Conservation (phyloP, 53 echinoderm and acorn worm genomes). For the Astropecten irregularis region DNA sequence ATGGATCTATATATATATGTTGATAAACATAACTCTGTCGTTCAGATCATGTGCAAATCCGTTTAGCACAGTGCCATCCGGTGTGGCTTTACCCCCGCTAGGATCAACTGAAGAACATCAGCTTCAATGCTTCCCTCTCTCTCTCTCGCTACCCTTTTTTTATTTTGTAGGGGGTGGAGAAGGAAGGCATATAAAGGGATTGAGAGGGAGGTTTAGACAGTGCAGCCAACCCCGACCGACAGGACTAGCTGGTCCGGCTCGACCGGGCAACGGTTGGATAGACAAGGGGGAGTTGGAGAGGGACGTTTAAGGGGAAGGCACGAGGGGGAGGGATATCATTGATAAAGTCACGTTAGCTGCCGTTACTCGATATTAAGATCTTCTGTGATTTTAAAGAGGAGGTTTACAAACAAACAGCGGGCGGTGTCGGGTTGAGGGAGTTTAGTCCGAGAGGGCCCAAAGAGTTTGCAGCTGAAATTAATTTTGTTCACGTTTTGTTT, state of each 20-base stretch:
- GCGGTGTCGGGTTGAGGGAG: no score
- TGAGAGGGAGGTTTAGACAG: neutral
- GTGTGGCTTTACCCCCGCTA: constrained; percentile 19
- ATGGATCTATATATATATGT: no score
- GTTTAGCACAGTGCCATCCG: constrained; percentile 11
- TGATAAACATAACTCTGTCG: no score
- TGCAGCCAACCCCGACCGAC: constrained; percentile 11
- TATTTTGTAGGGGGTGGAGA: no score
- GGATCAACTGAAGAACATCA: constrained; percentile 31
- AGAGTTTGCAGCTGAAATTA: constrained; percentile 33
- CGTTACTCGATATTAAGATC: constrained; percentile 10
- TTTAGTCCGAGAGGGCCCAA: no score
- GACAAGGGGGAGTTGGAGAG: neutral
- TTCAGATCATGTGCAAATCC: constrained; percentile 33
- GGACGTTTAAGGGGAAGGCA: no score
- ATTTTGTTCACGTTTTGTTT: no score
- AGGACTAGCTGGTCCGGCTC: neutral
- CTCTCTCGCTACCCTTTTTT: neutral
- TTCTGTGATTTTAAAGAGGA: constrained; percentile 5
- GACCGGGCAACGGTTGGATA: neutral
- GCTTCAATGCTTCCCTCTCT: neutral
- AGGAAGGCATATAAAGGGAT: constrained; percentile 10
- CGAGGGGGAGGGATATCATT: neutral
- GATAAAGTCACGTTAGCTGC: constrained; percentile 29
- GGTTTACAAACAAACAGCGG: constrained; percentile 37